Evolutionary conservation across 2,113 vertebrate species (phyloP).

Genomic region (Struthio camelus): DNA sequence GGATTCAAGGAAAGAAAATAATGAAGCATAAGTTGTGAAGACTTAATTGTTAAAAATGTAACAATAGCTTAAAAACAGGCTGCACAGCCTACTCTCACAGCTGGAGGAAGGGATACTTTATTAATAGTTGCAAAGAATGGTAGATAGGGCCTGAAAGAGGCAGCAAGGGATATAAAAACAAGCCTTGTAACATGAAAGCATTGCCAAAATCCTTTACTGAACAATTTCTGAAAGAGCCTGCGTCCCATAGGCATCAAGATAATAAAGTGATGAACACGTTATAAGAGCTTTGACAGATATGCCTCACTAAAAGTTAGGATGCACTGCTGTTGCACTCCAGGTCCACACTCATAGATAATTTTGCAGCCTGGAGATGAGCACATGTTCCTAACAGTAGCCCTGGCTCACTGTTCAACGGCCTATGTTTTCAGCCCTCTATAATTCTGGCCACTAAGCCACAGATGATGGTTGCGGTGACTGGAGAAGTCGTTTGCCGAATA

Average conservation of each 20-base stretch:
- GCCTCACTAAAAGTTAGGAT: background rate
- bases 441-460: background rate
- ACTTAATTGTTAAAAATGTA: constrained; percentile 31
- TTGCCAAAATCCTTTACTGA: background rate
- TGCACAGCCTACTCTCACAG: constrained; percentile 18
- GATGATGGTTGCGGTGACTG: background rate
- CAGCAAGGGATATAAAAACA: background rate
- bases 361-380: background rate
- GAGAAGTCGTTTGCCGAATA: background rate
- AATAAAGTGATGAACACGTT: fast-evolving
- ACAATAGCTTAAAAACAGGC: constrained; percentile 35
- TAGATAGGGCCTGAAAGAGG: background rate
- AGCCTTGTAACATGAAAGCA: background rate
- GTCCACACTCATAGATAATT: background rate
- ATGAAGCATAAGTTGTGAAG: background rate
- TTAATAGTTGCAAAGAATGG: constrained; percentile 33
- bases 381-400: background rate
- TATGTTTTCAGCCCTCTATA: background rate
- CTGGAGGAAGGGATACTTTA: constrained; percentile 48
- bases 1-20: background rate
- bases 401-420: background rate
- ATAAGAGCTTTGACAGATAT: background rate
- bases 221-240: background rate
- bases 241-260: fast-evolving
- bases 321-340: background rate